These are phyloP conservation scores for Merluccius polli DNA, from an alignment of 2,797 vertebrate genomes.

Conservation along the genomic window DNA sequence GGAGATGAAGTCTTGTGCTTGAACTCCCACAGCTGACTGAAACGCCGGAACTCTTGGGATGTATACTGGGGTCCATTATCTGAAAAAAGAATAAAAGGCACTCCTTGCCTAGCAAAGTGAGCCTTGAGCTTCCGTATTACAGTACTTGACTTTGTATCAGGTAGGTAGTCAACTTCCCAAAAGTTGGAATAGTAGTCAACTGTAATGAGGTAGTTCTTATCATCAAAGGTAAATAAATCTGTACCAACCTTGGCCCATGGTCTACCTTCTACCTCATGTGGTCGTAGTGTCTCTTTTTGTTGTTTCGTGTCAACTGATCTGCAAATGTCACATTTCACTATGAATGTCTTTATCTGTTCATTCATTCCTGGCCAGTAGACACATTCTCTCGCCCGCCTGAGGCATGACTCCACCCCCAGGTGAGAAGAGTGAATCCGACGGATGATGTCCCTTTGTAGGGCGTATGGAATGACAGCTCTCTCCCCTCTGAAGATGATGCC, in stretches of 20 bases:
- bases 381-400: constrained; percentile 6
- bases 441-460: constrained; percentile 15
- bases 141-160: background rate
- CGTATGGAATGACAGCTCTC: constrained; percentile 11
- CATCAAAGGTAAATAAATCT: background rate
- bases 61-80: background rate
- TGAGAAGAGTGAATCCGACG: constrained; percentile 9
- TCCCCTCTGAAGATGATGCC: constrained; percentile 26
- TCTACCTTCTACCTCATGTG: background rate
- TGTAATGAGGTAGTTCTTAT: background rate
- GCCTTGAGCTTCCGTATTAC: background rate
- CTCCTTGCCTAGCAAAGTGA: background rate
- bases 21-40: background rate
- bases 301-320: background rate
- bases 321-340: background rate
- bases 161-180: too few relatives aligned
- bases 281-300: background rate
- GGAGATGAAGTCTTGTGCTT: constrained; percentile 3
- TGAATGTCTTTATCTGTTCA: background rate
- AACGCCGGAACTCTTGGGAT: background rate
- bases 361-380: constrained; percentile 7
- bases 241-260: background rate
- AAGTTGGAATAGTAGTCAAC: background rate
- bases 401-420: background rate
- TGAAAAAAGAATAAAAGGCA: background rate